Base-by-base conservation (phyloP, 2,888 invertebrate species). In the Heliconius erato region DNA sequence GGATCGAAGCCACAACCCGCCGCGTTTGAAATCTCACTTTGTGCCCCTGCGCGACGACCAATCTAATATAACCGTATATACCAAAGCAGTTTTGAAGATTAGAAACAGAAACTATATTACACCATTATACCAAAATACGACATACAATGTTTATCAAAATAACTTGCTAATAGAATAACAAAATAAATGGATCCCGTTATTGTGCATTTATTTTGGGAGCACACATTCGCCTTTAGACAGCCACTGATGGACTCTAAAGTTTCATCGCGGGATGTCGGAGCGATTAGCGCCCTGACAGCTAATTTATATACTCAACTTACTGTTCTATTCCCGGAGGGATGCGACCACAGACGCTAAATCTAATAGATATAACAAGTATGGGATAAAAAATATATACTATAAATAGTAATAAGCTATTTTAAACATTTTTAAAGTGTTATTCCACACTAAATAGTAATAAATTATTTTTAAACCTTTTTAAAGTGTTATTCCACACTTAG, bases 261-360 rank as follows among this genome's bases (percentile, higher is more conserved):
- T 95, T 95, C 95, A 94, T 94, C 95, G 95, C 94, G 93, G 94
- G 91, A 94, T 95, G 96, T 94, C 94, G 90, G 93, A 95, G 87
- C 96, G 96, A 96, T 96, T 96, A 96, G 95, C 94, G 92, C 86
- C 88, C 90, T 94, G 95, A 95, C 96, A 96, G 95, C 95, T 95
- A 95, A 96, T 96, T 95, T 95, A 95, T 95, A 93, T 94, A 94
- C 94, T 94, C 94, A 94, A 95, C 94, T 95, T 94, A 95, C 94
- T 89, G 92, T 92, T 94, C 95, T 95, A 95, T 96, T 95, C 92
- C 89, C 89, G 91, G 91, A 88, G 91, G 91, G 91, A 90, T 89
- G 88, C 87, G 86, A 67, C 87, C 89, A 88, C 88, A 92, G 92
- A 90, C 88, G 82, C 83, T 63, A 79, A 79, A 86, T 32, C 88